These are phyloP conservation scores for Lethocerus indicus DNA, from an alignment of 1,140 invertebrate species.

Conservation along the genomic window DNA sequence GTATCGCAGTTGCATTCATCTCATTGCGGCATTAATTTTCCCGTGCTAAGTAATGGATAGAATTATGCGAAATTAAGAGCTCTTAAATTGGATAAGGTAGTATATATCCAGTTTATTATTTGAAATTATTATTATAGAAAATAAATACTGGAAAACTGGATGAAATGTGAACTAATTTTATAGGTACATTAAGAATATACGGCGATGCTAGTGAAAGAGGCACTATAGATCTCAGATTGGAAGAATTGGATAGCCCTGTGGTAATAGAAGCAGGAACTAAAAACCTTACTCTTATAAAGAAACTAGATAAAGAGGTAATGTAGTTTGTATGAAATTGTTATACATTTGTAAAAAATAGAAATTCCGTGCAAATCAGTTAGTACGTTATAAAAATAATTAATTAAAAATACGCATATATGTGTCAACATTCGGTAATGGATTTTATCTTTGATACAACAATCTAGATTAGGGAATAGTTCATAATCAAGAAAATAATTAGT, in stretches of 20 bases:
- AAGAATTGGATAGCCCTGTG: slow-evolving; percentile 62
- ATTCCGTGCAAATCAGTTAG: background rate
- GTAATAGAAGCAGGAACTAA: slow-evolving; percentile 55
- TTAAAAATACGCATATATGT: background rate
- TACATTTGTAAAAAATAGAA: background rate
- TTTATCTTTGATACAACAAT: too few species aligned
- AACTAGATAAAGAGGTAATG: slow-evolving; percentile 58
- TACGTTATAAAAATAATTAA: background rate
- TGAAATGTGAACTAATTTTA: slow-evolving; percentile 7
- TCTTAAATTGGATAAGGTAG: too few species aligned
- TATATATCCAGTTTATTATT: too few species aligned
- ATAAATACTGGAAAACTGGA: background rate
- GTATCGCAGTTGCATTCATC: too few species aligned
- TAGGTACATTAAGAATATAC: slow-evolving; percentile 52
- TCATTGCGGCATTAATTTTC: background rate
- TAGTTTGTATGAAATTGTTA: background rate
- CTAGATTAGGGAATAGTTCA: too few species aligned
- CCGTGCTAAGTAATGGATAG: background rate
- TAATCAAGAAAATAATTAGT: too few species aligned
- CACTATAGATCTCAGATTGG: slow-evolving; percentile 59
- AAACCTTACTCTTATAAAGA: slow-evolving; percentile 57
- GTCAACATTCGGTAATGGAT: background rate
- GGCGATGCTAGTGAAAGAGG: slow-evolving; percentile 57
- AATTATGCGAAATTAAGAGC: background rate
- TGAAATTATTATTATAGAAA: background rate